A percentile compares a stretch with the other conserved stretches of the same genome.
These are phyloP conservation scores for Cheirogaleus medius DNA, from an alignment of 2,113 vertebrate genomes.

Conservation along the genomic window DNA sequence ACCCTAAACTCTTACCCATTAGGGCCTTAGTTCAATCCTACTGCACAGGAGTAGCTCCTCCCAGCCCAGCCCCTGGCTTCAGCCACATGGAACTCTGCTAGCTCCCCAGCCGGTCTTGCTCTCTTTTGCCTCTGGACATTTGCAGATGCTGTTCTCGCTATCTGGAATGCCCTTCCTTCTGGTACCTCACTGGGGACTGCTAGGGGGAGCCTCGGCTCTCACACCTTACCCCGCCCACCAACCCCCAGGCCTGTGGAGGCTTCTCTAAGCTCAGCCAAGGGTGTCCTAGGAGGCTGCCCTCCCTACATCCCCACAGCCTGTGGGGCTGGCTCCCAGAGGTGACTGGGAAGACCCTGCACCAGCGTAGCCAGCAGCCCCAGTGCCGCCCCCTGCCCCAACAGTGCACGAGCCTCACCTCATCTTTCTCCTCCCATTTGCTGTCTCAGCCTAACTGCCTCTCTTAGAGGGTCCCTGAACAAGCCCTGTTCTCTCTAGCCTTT, in stretches of 20 bases:
- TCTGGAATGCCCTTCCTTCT: conserved; percentile 6
- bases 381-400: neutral
- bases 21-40: neutral
- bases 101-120: neutral
- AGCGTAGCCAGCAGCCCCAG: neutral
- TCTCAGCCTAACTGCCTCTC: neutral
- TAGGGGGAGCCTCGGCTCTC: neutral
- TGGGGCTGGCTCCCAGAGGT: neutral
- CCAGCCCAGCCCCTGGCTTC: neutral
- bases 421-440: neutral
- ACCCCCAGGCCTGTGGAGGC: neutral
- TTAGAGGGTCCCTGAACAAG: neutral
- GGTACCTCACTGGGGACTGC: neutral
- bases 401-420: neutral
- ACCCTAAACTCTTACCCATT: neutral
- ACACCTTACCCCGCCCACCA: neutral
- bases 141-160: neutral
- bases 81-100: neutral
- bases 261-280: neutral
- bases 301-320: neutral
- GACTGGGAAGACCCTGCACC: neutral
- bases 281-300: neutral
- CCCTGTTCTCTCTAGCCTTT: neutral
- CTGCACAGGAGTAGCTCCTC: neutral
- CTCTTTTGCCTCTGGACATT: neutral